phyloP scores from a whole-genome alignment of 2,797 vertebrate genomes.

The Octomys mimax region DNA sequence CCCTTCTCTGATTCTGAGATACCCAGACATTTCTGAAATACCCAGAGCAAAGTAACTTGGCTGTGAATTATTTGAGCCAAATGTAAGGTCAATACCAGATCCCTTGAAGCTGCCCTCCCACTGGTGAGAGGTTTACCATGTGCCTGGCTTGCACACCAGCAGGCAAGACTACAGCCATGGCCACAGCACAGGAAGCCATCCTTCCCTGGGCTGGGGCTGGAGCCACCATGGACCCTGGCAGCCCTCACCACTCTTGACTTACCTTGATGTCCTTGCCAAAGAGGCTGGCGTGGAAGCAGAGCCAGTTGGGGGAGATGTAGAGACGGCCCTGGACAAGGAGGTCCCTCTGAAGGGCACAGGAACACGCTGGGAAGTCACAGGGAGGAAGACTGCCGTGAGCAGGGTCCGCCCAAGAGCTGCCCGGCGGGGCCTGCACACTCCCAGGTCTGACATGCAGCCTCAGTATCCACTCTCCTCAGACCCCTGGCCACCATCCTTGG shows the following conservation, averaged over 20 bases:
- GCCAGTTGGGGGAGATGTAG: constrained; percentile 98
- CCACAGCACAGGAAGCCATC: neutral
- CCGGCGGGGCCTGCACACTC: neutral
- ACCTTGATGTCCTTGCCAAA: constrained; percentile 99
- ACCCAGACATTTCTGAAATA: neutral
- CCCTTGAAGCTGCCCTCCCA: neutral
- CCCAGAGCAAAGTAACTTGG: neutral
- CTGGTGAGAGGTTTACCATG: neutral
- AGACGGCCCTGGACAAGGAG: constrained; percentile 97
- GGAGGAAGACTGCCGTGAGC: neutral
- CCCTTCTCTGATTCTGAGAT: neutral
- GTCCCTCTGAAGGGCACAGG: constrained; percentile 97
- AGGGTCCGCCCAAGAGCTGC: neutral
- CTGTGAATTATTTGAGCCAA: neutral
- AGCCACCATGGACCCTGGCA: neutral
- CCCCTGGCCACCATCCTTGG: neutral
- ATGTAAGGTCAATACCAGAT: neutral
- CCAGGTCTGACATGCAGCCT: neutral
- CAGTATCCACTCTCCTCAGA: neutral
- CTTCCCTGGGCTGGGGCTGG: neutral
- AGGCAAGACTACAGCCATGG: neutral
- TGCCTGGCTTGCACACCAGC: neutral
- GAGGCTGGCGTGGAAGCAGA: constrained; percentile 98
- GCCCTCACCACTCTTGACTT: constrained; percentile 55
- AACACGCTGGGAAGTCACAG: constrained; percentile 92